Evolutionary conservation across 2,888 invertebrate species (phyloP).

Genomic region (Chaetogeoica ovagalla): DNA sequence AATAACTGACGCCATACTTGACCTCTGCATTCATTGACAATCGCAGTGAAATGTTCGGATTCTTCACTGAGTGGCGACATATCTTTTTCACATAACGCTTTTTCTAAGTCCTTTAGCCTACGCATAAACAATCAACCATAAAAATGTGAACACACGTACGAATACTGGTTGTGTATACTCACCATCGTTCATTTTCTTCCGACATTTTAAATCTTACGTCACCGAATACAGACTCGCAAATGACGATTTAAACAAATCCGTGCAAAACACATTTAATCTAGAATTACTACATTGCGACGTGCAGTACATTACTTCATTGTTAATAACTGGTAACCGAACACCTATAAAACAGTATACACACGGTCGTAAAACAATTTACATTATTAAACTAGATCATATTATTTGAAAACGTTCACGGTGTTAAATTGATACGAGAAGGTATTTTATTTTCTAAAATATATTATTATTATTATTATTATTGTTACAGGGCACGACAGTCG

Average conservation of each 20-base stretch:
- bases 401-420: constrained; percentile 13
- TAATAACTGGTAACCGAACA: neutral
- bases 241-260: neutral
- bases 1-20: constrained; percentile 42
- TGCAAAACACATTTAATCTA: neutral
- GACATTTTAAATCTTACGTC: constrained; percentile 13
- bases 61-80: constrained; percentile 38
- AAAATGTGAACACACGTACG: neutral
- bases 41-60: constrained; percentile 31
- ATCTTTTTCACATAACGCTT: constrained; percentile 37
- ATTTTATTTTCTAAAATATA: neutral
- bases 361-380: constrained; percentile 17
- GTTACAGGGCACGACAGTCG: no score
- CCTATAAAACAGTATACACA: neutral
- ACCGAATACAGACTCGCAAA: neutral
- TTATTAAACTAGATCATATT: neutral
- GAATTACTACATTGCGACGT: neutral
- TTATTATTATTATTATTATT: no score
- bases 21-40: constrained; percentile 40
- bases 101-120: constrained; percentile 47
- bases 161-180: neutral
- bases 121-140: neutral
- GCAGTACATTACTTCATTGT: neutral
- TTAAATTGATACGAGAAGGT: neutral
- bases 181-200: constrained; percentile 45